A percentile compares a stretch with the other conserved stretches of the same genome.
phyloP scores from a whole-genome alignment of 2,797 vertebrate genomes.

The Phalanger gymnotis region DNA sequence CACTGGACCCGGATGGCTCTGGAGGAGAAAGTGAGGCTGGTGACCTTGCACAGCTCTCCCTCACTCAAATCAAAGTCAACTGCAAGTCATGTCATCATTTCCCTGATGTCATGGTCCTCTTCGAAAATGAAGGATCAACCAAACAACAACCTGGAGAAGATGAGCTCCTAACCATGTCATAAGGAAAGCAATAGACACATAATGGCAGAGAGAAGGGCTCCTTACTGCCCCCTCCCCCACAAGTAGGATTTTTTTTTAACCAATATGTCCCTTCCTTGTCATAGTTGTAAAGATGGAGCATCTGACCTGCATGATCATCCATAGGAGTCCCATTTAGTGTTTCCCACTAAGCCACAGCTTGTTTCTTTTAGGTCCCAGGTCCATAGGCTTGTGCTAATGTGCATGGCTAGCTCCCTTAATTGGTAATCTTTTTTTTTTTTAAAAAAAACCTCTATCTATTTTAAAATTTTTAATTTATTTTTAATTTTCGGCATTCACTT shows the following conservation, averaged over 20 bases:
- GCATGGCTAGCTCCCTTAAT: not conserved
- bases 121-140: too few species aligned
- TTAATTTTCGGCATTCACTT: too few species aligned
- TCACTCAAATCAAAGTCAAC: too few species aligned
- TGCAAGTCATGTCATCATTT: too few species aligned
- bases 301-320: not conserved
- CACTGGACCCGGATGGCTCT: too few species aligned
- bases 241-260: not conserved
- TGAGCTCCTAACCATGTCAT: not conserved
- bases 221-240: not conserved
- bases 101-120: too few species aligned
- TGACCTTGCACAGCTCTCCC: too few species aligned
- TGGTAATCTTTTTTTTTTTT: not conserved
- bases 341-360: not conserved
- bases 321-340: not conserved
- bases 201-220: not conserved
- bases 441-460: too few species aligned
- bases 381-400: not conserved
- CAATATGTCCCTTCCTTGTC: not conserved
- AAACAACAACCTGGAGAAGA: not conserved
- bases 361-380: not conserved
- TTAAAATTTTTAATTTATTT: too few species aligned
- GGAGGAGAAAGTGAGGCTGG: too few species aligned
- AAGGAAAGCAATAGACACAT: not conserved
- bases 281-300: not conserved